Evolutionary conservation across 1,140 invertebrate species (phyloP).

Genomic region (Eriocheir sinensis): DNA sequence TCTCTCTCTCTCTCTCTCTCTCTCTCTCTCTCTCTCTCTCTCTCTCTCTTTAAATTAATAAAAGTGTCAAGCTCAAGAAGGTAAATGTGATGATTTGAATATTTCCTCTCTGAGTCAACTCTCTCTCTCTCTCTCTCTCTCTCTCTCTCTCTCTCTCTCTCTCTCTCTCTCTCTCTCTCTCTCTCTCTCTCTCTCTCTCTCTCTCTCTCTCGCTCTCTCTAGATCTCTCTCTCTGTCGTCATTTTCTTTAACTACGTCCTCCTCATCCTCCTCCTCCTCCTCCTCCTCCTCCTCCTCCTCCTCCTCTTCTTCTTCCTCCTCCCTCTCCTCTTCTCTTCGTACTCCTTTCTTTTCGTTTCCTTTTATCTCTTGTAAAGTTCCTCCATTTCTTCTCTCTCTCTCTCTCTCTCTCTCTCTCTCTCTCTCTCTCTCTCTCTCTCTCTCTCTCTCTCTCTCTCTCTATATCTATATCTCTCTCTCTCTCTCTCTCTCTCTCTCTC

Average conservation of each 20-base stretch:
- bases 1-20: too few species aligned
- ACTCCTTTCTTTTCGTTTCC: too few species aligned
- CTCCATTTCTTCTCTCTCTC: not conserved
- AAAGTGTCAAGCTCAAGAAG: too few species aligned
- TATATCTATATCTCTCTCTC: not conserved
- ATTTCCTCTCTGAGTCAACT: not conserved
- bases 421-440: not conserved
- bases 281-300: too few species aligned
- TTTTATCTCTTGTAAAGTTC: not conserved
- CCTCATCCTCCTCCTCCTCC: too few species aligned
- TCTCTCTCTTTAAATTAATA: too few species aligned
- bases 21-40: too few species aligned
- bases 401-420: slow-evolving; percentile 21
- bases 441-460: not conserved
- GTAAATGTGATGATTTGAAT: not conserved
- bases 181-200: not conserved
- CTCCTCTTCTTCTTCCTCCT: too few species aligned
- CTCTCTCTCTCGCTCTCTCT: slow-evolving; percentile 16
- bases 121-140: slow-evolving; percentile 26
- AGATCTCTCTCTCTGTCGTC: not conserved
- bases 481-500: slow-evolving; percentile 40
- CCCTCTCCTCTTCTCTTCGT: too few species aligned
- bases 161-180: slow-evolving; percentile 24
- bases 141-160: slow-evolving; percentile 47
- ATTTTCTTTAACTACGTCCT: too few species aligned